Conservation (phyloP, 2,888 invertebrate species). For the Stenodera caucasica region DNA sequence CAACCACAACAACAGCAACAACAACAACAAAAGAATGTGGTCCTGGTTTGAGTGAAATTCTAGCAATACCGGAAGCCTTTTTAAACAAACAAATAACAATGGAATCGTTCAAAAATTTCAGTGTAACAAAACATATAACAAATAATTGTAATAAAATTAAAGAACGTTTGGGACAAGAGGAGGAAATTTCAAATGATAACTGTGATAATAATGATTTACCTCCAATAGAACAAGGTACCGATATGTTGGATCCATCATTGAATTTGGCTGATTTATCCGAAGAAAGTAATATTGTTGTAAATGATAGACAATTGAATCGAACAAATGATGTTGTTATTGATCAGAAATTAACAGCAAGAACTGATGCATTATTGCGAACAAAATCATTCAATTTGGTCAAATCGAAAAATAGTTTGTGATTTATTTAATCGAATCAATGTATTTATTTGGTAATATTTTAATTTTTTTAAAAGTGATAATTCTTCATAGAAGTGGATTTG, state of each 20-base stretch:
- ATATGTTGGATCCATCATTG: slow-evolving; percentile 44
- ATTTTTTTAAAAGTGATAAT: not conserved
- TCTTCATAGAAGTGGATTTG: slow-evolving; percentile 6
- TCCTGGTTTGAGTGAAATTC: slow-evolving; percentile 49
- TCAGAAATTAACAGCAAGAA: slow-evolving; percentile 43
- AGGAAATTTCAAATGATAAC: slow-evolving; percentile 14
- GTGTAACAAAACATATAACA: slow-evolving; percentile 21
- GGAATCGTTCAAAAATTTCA: slow-evolving; percentile 42
- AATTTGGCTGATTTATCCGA: slow-evolving; percentile 25
- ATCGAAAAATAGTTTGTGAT: slow-evolving; percentile 42
- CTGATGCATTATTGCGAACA: slow-evolving; percentile 51
- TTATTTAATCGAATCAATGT: slow-evolving; percentile 14
- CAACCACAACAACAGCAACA: slow-evolving; percentile 11
- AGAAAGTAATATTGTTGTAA: slow-evolving; percentile 23
- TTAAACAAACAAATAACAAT: slow-evolving; percentile 48
- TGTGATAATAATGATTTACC: slow-evolving; percentile 30
- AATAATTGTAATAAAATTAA: slow-evolving; percentile 17
- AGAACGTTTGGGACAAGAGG: slow-evolving; percentile 14
- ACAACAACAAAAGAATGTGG: slow-evolving; percentile 26
- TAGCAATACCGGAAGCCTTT: slow-evolving; percentile 53
- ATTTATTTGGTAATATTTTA: not conserved
- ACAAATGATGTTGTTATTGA: slow-evolving; percentile 25
- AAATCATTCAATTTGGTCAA: slow-evolving; percentile 55
- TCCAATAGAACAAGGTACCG: slow-evolving; percentile 51
- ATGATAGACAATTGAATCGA: slow-evolving; percentile 25